Evolutionary conservation across 2,113 vertebrate species (phyloP).

Genomic region (Condylura cristata): DNA sequence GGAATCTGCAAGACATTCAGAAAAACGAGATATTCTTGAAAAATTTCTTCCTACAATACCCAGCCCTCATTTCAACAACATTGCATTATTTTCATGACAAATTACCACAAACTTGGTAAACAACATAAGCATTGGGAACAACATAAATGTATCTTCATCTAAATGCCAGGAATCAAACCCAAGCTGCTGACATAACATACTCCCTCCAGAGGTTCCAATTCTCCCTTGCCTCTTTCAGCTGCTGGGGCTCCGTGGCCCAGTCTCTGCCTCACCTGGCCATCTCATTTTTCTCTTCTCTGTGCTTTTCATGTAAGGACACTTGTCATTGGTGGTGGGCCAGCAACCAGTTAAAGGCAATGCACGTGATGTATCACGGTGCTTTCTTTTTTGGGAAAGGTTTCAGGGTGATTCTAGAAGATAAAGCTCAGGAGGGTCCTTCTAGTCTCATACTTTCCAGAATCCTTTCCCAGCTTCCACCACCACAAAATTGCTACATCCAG

Average conservation of each 20-base stretch:
- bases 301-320: neutral
- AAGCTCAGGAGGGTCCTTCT: neutral
- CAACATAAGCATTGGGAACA: neutral
- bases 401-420: neutral
- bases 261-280: neutral
- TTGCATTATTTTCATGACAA: neutral
- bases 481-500: neutral
- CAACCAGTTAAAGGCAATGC: neutral
- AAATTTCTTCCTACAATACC: neutral
- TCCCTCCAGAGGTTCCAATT: neutral
- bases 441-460: neutral
- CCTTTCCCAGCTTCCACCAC: neutral
- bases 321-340: neutral
- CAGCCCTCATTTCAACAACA: neutral
- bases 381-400: neutral
- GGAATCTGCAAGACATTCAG: neutral
- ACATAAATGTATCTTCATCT: no score
- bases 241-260: fast-evolving
- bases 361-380: neutral
- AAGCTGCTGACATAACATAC: neutral
- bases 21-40: neutral
- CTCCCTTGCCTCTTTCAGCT: neutral
- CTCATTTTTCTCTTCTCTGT: neutral
- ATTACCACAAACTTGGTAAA: no score
- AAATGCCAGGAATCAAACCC: neutral